Conservation (phyloP, 2,113 vertebrate genomes). For the Mesoclemmys tuberculata region DNA sequence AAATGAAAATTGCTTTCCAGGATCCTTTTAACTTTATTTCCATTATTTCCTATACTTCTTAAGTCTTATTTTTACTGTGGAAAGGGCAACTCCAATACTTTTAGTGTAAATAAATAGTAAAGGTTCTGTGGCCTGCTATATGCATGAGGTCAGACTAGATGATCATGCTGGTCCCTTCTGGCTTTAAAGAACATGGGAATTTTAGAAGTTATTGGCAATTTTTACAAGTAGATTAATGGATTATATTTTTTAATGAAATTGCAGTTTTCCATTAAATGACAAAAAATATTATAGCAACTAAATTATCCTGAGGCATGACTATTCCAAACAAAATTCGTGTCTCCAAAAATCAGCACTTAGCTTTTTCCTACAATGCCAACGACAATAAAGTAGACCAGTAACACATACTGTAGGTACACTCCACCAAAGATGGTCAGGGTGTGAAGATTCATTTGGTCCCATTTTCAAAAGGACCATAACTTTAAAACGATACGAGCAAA, state of each 20-base stretch:
- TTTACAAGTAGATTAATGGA: not conserved
- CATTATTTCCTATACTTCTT: not conserved
- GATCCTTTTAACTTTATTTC: not conserved
- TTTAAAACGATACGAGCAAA: not conserved
- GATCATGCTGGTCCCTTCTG: not conserved
- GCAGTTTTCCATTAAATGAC: not conserved
- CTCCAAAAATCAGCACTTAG: not conserved
- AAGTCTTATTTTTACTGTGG: not conserved
- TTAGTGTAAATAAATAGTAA: constrained; percentile 24
- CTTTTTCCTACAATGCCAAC: not conserved
- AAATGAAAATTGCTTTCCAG: not conserved
- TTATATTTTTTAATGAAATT: not conserved
- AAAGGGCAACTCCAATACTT: not conserved
- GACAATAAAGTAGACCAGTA: not conserved
- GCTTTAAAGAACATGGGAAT: not conserved
- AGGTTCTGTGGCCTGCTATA: not conserved
- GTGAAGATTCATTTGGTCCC: not conserved
- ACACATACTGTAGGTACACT: not conserved
- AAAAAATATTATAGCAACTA: not conserved
- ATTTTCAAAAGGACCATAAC: not conserved
- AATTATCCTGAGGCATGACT: not conserved
- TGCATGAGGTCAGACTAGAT: not conserved
- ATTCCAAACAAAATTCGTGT: not conserved
- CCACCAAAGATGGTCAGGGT: not conserved
- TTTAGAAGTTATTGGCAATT: constrained; percentile 11